phyloP scores from a whole-genome alignment of 2,113 vertebrate species.

The Chauna torquata region DNA sequence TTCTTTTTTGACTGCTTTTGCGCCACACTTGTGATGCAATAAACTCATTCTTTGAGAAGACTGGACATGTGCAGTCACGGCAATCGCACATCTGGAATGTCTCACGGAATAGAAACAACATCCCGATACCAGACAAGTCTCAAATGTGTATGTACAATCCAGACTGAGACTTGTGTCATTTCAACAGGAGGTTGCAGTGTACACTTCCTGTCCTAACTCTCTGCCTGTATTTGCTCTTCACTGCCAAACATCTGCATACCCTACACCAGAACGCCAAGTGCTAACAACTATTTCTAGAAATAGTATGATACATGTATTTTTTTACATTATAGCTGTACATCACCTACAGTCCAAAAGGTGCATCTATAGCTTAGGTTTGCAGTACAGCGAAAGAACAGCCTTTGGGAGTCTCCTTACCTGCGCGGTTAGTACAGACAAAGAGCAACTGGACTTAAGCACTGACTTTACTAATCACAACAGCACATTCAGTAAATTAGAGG shows the following conservation, averaged over 20 bases:
- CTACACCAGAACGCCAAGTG: neutral
- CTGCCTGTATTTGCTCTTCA: neutral
- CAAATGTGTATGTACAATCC: neutral
- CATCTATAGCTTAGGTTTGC: neutral
- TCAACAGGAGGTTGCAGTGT: rapidly evolving
- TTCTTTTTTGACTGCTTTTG: neutral
- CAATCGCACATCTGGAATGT: neutral
- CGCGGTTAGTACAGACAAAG: neutral
- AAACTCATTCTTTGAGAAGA: neutral
- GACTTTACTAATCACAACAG: neutral
- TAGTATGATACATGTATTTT: rapidly evolving
- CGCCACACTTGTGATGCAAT: neutral
- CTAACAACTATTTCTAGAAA: neutral
- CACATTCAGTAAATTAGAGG: slow-evolving; percentile 5
- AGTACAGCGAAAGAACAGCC: neutral
- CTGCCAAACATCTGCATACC: neutral
- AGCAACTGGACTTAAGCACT: neutral
- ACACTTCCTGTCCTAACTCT: neutral
- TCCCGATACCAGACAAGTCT: neutral
- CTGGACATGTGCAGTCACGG: neutral
- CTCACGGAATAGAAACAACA: neutral
- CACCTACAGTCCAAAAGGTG: neutral
- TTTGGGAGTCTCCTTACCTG: neutral
- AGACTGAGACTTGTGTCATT: rapidly evolving
- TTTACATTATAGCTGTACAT: neutral